Evolutionary conservation across 2,113 vertebrate genomes (phyloP).

Genomic region (Sorex araneus): DNA sequence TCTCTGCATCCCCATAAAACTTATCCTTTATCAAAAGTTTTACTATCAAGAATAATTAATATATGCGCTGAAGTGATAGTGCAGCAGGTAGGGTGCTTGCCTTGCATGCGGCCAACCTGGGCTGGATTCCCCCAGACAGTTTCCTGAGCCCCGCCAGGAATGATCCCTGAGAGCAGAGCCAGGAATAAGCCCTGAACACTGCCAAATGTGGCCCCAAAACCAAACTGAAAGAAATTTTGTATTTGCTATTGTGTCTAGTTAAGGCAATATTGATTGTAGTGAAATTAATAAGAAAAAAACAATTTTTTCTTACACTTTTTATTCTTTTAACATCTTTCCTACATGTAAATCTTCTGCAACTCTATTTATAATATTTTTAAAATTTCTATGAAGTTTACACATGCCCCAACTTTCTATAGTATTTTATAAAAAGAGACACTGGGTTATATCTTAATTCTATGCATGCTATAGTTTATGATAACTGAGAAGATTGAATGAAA

Average conservation of each 20-base stretch:
- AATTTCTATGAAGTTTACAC: neutral
- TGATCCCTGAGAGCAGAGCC: too few relatives aligned
- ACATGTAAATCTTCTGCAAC: neutral
- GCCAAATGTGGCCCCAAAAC: too few relatives aligned
- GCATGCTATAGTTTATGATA: neutral
- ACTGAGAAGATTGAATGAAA: conserved; percentile 42
- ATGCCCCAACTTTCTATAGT: neutral
- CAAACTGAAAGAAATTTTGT: too few relatives aligned
- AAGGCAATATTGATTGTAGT: conserved; percentile 12
- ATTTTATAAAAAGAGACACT: conserved; percentile 34
- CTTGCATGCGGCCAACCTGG: too few relatives aligned
- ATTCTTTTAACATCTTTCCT: neutral
- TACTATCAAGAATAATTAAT: too few relatives aligned
- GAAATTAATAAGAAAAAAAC: conserved; percentile 11
- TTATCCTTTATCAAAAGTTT: too few relatives aligned
- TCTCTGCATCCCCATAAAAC: too few relatives aligned
- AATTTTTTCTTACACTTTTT: neutral
- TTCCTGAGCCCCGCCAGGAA: too few relatives aligned
- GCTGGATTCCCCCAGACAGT: too few relatives aligned
- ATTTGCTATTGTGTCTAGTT: neutral
- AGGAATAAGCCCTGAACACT: too few relatives aligned
- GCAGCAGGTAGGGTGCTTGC: too few relatives aligned
- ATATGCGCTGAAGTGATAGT: too few relatives aligned
- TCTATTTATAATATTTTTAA: neutral
- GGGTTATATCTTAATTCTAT: neutral